A percentile compares a stretch with the other conserved stretches of the same genome.
Evolutionary conservation across 2,113 vertebrate species (phyloP).

Genomic region (Tragelaphus strepsiceros): DNA sequence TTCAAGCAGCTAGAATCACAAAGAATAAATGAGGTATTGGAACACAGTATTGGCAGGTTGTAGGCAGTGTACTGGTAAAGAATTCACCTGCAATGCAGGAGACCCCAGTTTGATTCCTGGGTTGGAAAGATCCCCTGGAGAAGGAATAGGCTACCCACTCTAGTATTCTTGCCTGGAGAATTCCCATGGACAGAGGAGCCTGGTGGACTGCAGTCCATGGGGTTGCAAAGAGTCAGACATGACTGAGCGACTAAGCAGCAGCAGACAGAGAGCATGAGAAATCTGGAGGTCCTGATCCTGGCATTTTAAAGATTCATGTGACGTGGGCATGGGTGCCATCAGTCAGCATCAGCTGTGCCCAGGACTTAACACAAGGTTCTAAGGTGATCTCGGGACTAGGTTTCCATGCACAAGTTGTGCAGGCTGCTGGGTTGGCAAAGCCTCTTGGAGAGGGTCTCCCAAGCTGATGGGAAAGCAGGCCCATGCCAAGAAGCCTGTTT

Average conservation of each 20-base stretch:
- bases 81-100: not conserved
- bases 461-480: not conserved
- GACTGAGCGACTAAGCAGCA: not conserved
- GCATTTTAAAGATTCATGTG: not conserved
- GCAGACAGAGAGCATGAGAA: not conserved
- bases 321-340: not conserved
- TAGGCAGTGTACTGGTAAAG: not conserved
- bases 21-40: not conserved
- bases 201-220: not conserved
- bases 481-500: not conserved
- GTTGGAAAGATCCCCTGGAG: not conserved
- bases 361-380: not conserved
- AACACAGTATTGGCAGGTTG: not conserved
- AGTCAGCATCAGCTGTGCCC: not conserved
- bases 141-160: not conserved
- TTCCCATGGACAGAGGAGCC: not conserved
- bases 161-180: not conserved
- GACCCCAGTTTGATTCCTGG: not conserved
- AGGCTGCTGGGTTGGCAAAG: not conserved
- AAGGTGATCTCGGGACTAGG: not conserved
- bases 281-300: not conserved
- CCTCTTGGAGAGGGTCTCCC: not conserved
- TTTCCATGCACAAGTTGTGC: not conserved
- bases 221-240: not conserved
- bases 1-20: conserved; percentile 17